Evolutionary conservation across 2,888 invertebrate species (phyloP).

Genomic region (Anthoptus insignis): DNA sequence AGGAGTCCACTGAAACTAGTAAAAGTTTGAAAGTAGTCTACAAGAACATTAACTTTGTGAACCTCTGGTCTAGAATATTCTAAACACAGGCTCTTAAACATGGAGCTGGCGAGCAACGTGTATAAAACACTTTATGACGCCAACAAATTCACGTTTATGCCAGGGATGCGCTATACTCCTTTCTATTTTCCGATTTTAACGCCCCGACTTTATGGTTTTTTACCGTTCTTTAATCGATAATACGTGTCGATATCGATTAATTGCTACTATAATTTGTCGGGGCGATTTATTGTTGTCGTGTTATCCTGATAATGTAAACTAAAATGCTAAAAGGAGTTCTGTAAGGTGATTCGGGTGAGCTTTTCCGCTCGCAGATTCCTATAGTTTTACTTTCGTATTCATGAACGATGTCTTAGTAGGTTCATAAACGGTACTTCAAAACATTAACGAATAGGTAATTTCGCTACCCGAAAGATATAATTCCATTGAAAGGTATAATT

Average conservation of each 20-base stretch:
- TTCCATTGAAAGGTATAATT: no score
- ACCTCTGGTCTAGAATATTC: conserved; percentile 15
- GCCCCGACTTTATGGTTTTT: conserved; percentile 26
- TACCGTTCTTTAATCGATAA: conserved; percentile 39
- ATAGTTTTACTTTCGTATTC: no score
- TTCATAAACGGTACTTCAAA: no score
- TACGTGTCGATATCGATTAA: conserved; percentile 39
- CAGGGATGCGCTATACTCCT: conserved; percentile 56
- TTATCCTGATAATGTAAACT: conserved; percentile 35
- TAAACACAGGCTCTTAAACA: conserved; percentile 55
- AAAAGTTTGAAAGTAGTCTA: no score
- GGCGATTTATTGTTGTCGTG: conserved; percentile 53
- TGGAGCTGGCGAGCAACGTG: conserved; percentile 44
- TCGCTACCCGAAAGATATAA: no score
- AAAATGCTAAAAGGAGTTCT: conserved; percentile 37
- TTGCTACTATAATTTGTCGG: conserved; percentile 38
- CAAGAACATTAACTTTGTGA: no score
- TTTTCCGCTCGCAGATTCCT: conserved; percentile 13
- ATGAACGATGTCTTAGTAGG: no score
- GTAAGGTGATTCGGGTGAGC: conserved; percentile 1
- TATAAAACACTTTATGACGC: conserved; percentile 68
- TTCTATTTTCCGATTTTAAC: conserved; percentile 55
- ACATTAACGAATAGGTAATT: no score
- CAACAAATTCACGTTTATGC: conserved; percentile 68
- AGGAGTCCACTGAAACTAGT: no score